These are phyloP conservation scores for Sebastes baramenuke DNA, from an alignment of 2,797 vertebrate genomes.

Conservation along the genomic window DNA sequence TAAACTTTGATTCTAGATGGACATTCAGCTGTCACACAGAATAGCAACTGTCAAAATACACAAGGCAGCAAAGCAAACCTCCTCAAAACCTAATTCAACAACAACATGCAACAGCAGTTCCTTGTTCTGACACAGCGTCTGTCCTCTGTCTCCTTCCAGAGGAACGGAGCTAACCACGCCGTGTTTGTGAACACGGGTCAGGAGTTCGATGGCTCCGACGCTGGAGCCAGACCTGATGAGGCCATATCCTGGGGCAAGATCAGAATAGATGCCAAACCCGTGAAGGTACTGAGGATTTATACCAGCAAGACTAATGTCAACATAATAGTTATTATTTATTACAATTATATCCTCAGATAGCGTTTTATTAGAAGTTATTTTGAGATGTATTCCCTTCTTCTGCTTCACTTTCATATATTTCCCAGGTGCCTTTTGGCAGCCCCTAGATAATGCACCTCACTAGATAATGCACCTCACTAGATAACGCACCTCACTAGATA, in stretches of 20 bases:
- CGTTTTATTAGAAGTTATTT: neutral
- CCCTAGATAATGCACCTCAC: neutral
- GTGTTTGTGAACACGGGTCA: constrained; percentile 95
- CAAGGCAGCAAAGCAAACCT: neutral
- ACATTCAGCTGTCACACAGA: no score
- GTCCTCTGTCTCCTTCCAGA: constrained; percentile 69
- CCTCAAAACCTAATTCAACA: neutral
- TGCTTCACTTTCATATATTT: neutral
- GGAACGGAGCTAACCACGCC: constrained; percentile 90
- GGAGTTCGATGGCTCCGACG: constrained; percentile 95
- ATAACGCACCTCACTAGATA: no score
- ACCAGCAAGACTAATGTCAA: neutral
- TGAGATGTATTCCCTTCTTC: neutral
- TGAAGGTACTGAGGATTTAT: constrained; percentile 83
- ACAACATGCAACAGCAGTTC: neutral
- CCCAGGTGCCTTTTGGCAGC: neutral
- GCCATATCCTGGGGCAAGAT: constrained; percentile 98
- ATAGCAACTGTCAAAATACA: no score
- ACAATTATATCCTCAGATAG: neutral
- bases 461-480: no score
- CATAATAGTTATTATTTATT: neutral
- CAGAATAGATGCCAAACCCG: constrained; percentile 87
- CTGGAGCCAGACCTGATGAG: constrained; percentile 91
- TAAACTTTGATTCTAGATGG: no score
- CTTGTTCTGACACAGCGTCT: neutral